Evolutionary conservation across 2,888 invertebrate species (phyloP).

Genomic region (Lamproptera curius): DNA sequence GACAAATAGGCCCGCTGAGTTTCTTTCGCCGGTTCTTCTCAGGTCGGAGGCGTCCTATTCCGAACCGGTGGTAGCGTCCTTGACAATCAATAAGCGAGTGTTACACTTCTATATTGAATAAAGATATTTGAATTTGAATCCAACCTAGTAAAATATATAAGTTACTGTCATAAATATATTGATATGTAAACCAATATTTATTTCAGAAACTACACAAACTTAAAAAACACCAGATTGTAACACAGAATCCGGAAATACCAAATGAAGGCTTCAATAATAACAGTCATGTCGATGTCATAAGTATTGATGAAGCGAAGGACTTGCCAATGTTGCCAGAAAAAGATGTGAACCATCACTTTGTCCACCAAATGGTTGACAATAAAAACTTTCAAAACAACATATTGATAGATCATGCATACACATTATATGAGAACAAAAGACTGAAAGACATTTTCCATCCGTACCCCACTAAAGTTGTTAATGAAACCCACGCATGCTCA

Average conservation of each 20-base stretch:
- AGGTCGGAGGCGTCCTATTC: too few species aligned
- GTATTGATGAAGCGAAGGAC: constrained; percentile 56
- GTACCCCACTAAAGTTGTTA: constrained; percentile 32
- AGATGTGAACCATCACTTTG: constrained; percentile 41
- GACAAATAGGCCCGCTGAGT: too few species aligned
- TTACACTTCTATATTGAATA: too few species aligned
- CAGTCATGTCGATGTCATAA: constrained; percentile 58
- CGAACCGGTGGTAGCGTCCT: too few species aligned
- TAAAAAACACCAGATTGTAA: constrained; percentile 53
- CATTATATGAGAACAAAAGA: constrained; percentile 28
- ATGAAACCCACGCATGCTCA: constrained; percentile 44
- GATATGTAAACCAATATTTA: too few species aligned
- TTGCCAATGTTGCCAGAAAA: constrained; percentile 37
- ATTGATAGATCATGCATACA: constrained; percentile 29
- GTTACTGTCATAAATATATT: too few species aligned
- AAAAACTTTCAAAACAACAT: constrained; percentile 36
- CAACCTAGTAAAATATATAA: too few species aligned
- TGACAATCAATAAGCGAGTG: too few species aligned
- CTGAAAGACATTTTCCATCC: constrained; percentile 44
- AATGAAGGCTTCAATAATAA: constrained; percentile 44
- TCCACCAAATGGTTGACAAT: constrained; percentile 40
- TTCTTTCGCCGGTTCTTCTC: too few species aligned
- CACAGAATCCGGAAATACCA: constrained; percentile 36
- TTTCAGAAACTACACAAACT: constrained; percentile 65
- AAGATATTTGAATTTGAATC: too few species aligned